These are phyloP conservation scores for Diarsia brunnea DNA, from an alignment of 2,888 invertebrate genomes.

Conservation along the genomic window DNA sequence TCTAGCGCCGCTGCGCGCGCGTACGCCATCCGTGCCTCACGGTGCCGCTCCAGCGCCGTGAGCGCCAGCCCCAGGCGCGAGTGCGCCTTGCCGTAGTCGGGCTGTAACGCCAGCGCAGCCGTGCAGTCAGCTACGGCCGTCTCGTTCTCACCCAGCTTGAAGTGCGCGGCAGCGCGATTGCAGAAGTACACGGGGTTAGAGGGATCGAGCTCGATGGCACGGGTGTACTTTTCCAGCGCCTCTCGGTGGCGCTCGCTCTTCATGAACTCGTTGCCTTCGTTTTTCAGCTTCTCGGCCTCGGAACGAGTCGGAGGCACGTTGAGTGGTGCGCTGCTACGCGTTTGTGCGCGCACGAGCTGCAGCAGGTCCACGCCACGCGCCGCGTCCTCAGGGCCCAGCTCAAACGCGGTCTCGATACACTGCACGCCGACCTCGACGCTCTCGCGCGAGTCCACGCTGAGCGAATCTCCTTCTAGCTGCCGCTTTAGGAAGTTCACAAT, in stretches of 20 bases:
- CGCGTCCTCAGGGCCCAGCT: conserved; percentile 90
- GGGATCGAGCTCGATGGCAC: conserved; percentile 96
- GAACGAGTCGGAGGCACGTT: conserved; percentile 77
- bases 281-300: conserved; percentile 96
- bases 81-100: conserved; percentile 98
- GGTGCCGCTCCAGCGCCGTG: conserved; percentile 95
- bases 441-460: conserved; percentile 90
- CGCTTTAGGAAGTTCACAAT: conserved; percentile 91
- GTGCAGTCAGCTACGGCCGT: conserved; percentile 97
- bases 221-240: conserved; percentile 96
- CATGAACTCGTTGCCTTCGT: conserved; percentile 97
- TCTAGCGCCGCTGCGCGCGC: conserved; percentile 97
- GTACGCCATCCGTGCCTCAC: conserved; percentile 96
- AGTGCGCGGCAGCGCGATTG: conserved; percentile 99
- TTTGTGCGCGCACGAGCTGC: conserved; percentile 75
- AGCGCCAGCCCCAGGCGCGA: conserved; percentile 97
- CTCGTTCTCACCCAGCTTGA: conserved; percentile 95
- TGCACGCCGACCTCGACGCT: conserved; percentile 98
- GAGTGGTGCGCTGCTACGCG: conserved; percentile 67
- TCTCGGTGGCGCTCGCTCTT: conserved; percentile 95
- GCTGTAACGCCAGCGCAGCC: conserved; percentile 96
- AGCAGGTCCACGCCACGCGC: conserved; percentile 80
- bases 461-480: conserved; percentile 88
- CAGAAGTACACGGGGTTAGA: conserved; percentile 98
- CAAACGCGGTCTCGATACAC: conserved; percentile 97